These are phyloP conservation scores for Rambutsinella grinnellia DNA, from an alignment of 2,888 invertebrate genomes.

Conservation along the genomic window DNA sequence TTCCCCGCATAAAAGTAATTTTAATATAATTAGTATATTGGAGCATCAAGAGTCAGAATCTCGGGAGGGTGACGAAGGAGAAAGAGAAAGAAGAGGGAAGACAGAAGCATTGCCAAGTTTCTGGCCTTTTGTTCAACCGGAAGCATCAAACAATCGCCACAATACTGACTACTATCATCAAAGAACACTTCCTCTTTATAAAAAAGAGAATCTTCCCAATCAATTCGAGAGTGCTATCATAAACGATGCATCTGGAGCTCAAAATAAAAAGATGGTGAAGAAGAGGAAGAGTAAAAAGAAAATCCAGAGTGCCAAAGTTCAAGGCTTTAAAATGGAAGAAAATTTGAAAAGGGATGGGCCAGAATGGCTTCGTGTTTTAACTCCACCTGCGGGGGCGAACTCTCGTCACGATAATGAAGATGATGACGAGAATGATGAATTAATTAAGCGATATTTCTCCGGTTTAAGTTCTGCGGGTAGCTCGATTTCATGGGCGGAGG, in stretches of 20 bases:
- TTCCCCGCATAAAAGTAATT: conserved; percentile 24
- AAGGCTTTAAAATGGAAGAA: conserved; percentile 2
- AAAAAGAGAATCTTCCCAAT: background rate
- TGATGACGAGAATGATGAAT: conserved; percentile 34
- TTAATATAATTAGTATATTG: conserved; percentile 32
- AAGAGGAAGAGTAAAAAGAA: conserved; percentile 28
- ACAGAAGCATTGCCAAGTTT: conserved; percentile 22
- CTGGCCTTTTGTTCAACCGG: conserved; percentile 38
- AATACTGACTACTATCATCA: background rate
- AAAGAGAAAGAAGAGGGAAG: background rate
- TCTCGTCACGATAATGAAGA: conserved; percentile 2
- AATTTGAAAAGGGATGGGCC: conserved; percentile 5
- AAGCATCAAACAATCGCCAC: background rate
- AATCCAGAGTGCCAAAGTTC: conserved; percentile 38
- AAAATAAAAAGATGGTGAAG: background rate
- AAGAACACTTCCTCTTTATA: background rate
- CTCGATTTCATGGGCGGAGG: conserved; percentile 65
- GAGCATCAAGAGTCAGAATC: conserved; percentile 6
- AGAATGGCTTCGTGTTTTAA: conserved; percentile 37
- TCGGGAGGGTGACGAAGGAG: background rate
- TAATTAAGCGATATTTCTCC: conserved; percentile 47
- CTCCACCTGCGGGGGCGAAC: conserved; percentile 11
- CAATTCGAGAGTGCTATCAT: background rate
- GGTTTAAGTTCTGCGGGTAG: conserved; percentile 61
- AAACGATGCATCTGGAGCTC: background rate